These are phyloP conservation scores for Plestiodon gilberti DNA, from an alignment of 2,113 vertebrate genomes.

Conservation along the genomic window DNA sequence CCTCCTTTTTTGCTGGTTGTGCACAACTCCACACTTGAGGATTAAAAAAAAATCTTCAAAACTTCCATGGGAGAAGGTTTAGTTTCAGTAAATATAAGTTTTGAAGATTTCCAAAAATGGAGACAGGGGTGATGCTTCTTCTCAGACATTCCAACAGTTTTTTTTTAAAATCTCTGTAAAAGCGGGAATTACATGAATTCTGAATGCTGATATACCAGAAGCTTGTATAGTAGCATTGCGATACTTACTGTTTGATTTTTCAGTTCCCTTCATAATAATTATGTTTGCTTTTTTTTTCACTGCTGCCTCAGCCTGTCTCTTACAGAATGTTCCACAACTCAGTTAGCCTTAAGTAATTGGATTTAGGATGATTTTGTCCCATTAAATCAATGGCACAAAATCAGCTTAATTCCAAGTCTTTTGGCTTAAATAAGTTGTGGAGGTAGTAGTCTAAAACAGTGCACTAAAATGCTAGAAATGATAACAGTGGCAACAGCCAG, in stretches of 20 bases:
- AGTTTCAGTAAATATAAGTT: not conserved
- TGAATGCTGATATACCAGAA: not conserved
- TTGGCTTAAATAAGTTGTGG: not conserved
- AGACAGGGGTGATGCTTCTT: not conserved
- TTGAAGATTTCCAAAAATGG: not conserved
- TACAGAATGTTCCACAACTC: constrained; percentile 20
- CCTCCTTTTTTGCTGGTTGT: not conserved
- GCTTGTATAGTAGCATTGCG: not conserved
- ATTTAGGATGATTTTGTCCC: constrained; percentile 38
- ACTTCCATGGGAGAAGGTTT: not conserved
- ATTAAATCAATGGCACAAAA: constrained; percentile 33
- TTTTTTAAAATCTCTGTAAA: not conserved
- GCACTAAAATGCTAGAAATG: not conserved
- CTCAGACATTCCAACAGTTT: not conserved
- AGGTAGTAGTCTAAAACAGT: not conserved
- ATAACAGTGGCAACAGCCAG: not conserved
- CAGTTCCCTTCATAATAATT: not conserved
- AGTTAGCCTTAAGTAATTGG: constrained; percentile 40
- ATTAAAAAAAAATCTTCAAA: not conserved
- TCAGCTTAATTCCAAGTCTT: constrained; percentile 25
- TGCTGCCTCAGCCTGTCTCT: not conserved
- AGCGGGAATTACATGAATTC: not conserved
- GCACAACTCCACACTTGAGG: not conserved
- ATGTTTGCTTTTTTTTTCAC: not conserved
- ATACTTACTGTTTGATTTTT: not conserved